Evolutionary conservation across 2,113 vertebrate genomes (phyloP).

Genomic region (Heterochromis multidens): DNA sequence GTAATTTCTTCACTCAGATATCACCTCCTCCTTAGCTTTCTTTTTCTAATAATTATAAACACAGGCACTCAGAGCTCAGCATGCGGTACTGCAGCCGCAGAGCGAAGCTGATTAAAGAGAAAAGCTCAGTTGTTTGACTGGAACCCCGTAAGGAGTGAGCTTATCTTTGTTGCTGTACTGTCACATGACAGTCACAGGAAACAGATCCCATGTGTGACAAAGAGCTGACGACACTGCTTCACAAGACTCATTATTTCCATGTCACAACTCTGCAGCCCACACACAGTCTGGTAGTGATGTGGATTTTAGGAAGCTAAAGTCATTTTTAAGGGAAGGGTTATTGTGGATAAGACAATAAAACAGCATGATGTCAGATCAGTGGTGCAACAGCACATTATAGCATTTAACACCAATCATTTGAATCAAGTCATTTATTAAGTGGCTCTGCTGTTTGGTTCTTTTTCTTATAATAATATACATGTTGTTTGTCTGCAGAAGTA

Average conservation of each 20-base stretch:
- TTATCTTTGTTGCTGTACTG: not conserved
- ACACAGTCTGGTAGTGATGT: not conserved
- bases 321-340: not conserved
- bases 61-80: not conserved
- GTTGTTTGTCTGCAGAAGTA: constrained; percentile 80
- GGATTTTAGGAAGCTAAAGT: constrained; percentile 19
- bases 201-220: not conserved
- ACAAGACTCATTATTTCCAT: not conserved
- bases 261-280: not conserved
- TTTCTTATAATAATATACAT: not conserved
- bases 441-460: not conserved
- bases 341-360: not conserved
- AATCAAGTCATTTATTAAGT: not conserved
- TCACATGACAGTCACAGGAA: constrained; percentile 17
- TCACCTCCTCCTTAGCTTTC: not conserved
- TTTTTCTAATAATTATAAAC: not conserved
- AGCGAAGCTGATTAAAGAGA: not conserved
- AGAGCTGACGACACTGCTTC: not conserved
- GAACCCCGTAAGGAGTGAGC: not conserved
- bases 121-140: not conserved
- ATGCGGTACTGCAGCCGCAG: not conserved
- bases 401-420: not conserved
- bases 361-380: not conserved
- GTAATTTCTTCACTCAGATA: constrained; percentile 55
- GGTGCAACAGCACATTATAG: not conserved